Evolutionary conservation across 2,113 vertebrate species (phyloP).

Genomic region (Salvelinus sp.): DNA sequence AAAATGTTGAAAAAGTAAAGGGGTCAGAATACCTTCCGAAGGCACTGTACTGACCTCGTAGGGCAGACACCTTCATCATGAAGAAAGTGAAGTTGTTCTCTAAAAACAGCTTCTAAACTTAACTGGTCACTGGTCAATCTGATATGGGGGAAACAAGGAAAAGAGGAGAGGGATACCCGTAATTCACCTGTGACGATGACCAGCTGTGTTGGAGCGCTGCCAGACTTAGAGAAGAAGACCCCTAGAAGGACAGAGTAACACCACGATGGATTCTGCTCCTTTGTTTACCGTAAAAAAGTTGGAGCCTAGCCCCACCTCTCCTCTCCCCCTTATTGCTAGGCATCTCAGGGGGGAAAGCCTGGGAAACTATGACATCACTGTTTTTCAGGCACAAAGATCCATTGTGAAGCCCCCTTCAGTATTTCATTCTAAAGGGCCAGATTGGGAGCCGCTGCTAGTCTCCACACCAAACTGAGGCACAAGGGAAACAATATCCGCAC

Average conservation of each 20-base stretch:
- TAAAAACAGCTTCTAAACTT: too few species aligned
- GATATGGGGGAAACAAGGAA: background rate
- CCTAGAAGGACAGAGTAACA: slow-evolving; percentile 22
- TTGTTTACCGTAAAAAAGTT: slow-evolving; percentile 50
- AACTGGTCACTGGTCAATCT: background rate
- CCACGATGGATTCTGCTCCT: slow-evolving; percentile 46
- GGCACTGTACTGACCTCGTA: too few species aligned
- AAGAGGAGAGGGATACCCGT: background rate
- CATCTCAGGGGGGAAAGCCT: slow-evolving; percentile 61
- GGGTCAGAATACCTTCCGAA: too few species aligned
- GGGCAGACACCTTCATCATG: too few species aligned
- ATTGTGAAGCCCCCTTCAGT: slow-evolving; percentile 72
- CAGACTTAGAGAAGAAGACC: slow-evolving; percentile 4
- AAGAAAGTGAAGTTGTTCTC: too few species aligned
- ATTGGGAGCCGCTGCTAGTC: slow-evolving; percentile 41
- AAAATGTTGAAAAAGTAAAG: too few species aligned
- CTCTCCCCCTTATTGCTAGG: slow-evolving; percentile 51
- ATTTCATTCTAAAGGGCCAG: slow-evolving; percentile 66
- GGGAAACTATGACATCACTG: slow-evolving; percentile 83
- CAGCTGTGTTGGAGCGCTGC: slow-evolving; percentile 20
- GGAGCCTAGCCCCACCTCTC: slow-evolving; percentile 29
- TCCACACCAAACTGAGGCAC: slow-evolving; percentile 11
- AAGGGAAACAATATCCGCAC: background rate
- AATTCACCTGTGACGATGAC: slow-evolving; percentile 27
- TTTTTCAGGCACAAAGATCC: slow-evolving; percentile 77